phyloP scores from a whole-genome alignment of 2,888 invertebrate species.

The Cylindroiulus punctatus region DNA sequence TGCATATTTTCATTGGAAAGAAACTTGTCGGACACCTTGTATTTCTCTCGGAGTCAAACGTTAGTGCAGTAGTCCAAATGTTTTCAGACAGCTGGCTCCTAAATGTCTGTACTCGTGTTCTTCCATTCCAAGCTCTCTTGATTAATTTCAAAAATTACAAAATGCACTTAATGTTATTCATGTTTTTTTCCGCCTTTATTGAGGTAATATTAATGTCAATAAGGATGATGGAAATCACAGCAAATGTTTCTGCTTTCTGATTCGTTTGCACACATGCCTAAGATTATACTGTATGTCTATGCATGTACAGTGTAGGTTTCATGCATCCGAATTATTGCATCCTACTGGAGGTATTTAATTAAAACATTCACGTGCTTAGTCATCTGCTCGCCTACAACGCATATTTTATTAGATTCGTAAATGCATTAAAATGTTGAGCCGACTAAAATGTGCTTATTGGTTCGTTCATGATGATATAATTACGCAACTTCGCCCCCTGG shows the following conservation, averaged over 20 bases:
- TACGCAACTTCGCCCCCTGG: constrained; percentile 15
- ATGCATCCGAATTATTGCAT: not conserved
- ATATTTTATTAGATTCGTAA: constrained; percentile 28
- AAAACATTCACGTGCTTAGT: not conserved
- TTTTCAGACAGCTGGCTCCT: not conserved
- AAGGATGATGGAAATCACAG: not conserved
- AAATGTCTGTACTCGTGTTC: not conserved
- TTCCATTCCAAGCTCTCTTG: too few relatives aligned
- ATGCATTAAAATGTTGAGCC: not conserved
- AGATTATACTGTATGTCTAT: not conserved
- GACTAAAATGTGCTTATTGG: constrained; percentile 14
- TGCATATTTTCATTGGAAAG: too few relatives aligned
- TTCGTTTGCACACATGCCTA: not conserved
- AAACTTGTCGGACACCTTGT: too few relatives aligned
- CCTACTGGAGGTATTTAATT: constrained; percentile 6
- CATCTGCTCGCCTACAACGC: not conserved
- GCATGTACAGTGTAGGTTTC: not conserved
- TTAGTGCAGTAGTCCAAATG: too few relatives aligned
- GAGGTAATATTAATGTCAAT: not conserved
- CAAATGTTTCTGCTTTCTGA: not conserved
- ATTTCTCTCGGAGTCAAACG: too few relatives aligned
- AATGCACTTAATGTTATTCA: not conserved
- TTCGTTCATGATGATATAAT: not conserved
- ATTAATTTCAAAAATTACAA: too few relatives aligned
- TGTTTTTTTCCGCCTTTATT: not conserved